Base-by-base conservation (phyloP, 1,140 invertebrate genomes). In the Andricus grossulariae region DNA sequence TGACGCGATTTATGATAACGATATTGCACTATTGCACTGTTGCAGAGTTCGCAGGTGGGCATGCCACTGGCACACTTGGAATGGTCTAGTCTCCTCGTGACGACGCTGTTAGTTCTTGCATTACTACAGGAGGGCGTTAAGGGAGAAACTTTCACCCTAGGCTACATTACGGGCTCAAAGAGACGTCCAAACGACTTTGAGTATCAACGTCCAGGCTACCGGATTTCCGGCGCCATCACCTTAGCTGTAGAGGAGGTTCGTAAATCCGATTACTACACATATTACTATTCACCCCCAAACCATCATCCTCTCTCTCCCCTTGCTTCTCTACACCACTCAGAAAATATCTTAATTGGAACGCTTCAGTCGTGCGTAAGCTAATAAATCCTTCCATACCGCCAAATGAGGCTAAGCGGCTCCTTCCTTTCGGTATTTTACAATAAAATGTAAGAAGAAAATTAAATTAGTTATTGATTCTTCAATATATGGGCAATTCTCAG, bases 151-250 rank as follows among this genome's bases (percentile, higher is more conserved):
- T 94, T 94, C 84, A 93, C 93, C 25, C 89, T 96, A 66, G 95
- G 95, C n/a, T 96, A 96, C 86, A 89, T 96, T 54, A 96, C 95
- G 0, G 96, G 96, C 0, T 97, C 96, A 1, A 94, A 96, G 82
- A 90, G 96, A 55, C 91, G 93, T 54, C 94, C 94, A 11, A 95
- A 95, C 3, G 96, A 98, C 88, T 90, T 93, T 51, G 94, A 94
- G 83, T 97, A 97, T 88, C 93, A 94, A 57, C 92, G 95, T 78
- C 97, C 96, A 0, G 97, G 96, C 16, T 86, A 93, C 15, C 93
- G 92, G 52, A 95, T 95, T 80, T 96, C 95, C 77, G 97, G 97
- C 1, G 97, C 97, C 19, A 97, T 98, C 78, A 95, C 95, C 1
- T 92, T 97, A 79, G 97, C 97, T 13, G 92, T 96, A 2, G 93